Evolutionary conservation across 2,113 vertebrate genomes (phyloP), one percentile per base, ranked within the genome.

Genomic region (Tragelaphus imberbis): DNA sequence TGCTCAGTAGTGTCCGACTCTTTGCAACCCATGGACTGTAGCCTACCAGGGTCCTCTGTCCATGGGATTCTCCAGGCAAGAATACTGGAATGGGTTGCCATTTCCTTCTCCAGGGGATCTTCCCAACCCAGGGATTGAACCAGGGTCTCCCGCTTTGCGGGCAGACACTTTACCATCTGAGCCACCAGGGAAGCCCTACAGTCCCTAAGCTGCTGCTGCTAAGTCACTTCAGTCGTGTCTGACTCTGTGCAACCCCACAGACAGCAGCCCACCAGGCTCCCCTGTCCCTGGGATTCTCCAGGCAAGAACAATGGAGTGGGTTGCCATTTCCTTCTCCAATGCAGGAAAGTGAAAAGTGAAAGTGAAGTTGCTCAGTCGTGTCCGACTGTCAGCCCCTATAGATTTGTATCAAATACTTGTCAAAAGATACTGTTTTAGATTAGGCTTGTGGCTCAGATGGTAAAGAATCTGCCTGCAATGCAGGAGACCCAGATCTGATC

Each of bases 131-230:
- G n/a, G 65, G 17, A 36, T 12, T 3, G 19, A 71, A 71, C 19
- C 68, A 0, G 0, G n/a, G n/a, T 71, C 19, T 71, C n/a, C 19
- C 0, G 2, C 68, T 71, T 40, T 71, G n/a, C 19, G 1, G 68
- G 19, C 68, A 40, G 68, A 12, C 0, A 2, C 10, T 40, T 40
- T 71, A 71, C 65, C 68, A 3, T 71, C 68, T 71, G n/a, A 40
- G 19, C n/a, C 10, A 71, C n/a, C 68, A 71, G 68, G n/a, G n/a
- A 71, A 71, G n/a, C n/a, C 19, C n/a, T 71, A 23, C 1, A 71
- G 68, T 71, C 19, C 19, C 10, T 71, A 40, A 23, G 49, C 11
- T 49, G 47, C 47, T 49, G 49, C 49, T 49, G 49, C 49, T 49
- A 49, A 49, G 49, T 49, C 2, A 11, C 49, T 49, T 49, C 49